Conservation (phyloP, 2,113 vertebrate genomes). For the Morone chrysops region DNA sequence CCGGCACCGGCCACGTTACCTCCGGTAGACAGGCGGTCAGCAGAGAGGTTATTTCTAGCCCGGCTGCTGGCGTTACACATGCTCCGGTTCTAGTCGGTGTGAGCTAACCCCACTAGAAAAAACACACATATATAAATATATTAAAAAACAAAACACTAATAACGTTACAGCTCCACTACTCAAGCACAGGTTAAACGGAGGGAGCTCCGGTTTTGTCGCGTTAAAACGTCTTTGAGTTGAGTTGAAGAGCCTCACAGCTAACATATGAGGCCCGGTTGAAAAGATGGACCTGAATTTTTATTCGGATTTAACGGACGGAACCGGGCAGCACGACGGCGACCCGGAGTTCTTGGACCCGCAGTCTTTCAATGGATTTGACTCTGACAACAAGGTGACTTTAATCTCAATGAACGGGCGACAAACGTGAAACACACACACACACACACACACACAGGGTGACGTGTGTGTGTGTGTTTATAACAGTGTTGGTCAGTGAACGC, state of each 20-base stretch:
- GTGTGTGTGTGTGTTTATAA: not conserved
- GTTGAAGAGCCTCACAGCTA: conserved; percentile 2
- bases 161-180: too few species aligned
- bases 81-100: conserved; percentile 11
- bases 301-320: conserved; percentile 83
- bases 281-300: conserved; percentile 87
- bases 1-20: conserved; percentile 61
- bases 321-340: conserved; percentile 79
- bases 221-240: too few species aligned
- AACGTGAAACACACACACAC: too few species aligned
- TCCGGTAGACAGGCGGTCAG: conserved; percentile 22
- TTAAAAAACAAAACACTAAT: too few species aligned
- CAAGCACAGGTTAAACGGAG: too few species aligned
- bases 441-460: not conserved
- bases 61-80: conserved; percentile 38
- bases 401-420: not conserved
- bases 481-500: too few species aligned
- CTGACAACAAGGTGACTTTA: conserved; percentile 83
- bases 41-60: conserved; percentile 64
- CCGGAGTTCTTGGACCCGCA: conserved; percentile 83
- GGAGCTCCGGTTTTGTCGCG: too few species aligned
- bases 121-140: too few species aligned
- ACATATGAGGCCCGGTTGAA: conserved; percentile 59
- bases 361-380: conserved; percentile 84
- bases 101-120: not conserved